Conservation (phyloP, 2,888 invertebrate genomes). For the Bombylius major region DNA sequence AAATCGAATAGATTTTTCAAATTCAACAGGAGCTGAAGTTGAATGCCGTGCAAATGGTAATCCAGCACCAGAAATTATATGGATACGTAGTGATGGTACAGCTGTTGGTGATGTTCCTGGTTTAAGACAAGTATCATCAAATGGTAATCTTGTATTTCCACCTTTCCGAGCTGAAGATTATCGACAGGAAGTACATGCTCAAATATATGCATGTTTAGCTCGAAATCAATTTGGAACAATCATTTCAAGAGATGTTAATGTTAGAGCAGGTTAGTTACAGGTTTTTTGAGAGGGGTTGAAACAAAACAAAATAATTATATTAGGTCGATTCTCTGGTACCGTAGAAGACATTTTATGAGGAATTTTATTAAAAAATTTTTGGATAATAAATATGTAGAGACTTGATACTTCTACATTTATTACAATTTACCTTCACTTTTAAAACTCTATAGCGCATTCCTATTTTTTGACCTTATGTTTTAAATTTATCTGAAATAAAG, state of each 20-base stretch:
- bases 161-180: constrained; percentile 91
- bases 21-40: constrained; percentile 84
- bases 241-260: constrained; percentile 84
- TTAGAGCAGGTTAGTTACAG: constrained; percentile 70
- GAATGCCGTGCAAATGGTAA: constrained; percentile 86
- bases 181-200: constrained; percentile 86
- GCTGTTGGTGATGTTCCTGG: constrained; percentile 86
- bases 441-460: too few relatives aligned
- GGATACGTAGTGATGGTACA: constrained; percentile 83
- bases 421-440: too few relatives aligned
- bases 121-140: constrained; percentile 71
- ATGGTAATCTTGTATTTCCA: constrained; percentile 87
- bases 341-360: too few relatives aligned
- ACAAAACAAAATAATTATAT: too few relatives aligned
- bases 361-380: too few relatives aligned
- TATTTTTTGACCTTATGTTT: too few relatives aligned
- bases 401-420: too few relatives aligned
- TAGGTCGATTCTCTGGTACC: too few relatives aligned
- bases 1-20: constrained; percentile 85
- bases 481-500: too few relatives aligned
- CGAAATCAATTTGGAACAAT: constrained; percentile 81
- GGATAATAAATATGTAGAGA: too few relatives aligned
- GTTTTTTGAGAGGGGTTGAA: not conserved
- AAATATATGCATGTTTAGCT: constrained; percentile 85
- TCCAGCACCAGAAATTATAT: constrained; percentile 83